Evolutionary conservation across 2,888 invertebrate species (phyloP).

Genomic region (Sturmia bella): DNA sequence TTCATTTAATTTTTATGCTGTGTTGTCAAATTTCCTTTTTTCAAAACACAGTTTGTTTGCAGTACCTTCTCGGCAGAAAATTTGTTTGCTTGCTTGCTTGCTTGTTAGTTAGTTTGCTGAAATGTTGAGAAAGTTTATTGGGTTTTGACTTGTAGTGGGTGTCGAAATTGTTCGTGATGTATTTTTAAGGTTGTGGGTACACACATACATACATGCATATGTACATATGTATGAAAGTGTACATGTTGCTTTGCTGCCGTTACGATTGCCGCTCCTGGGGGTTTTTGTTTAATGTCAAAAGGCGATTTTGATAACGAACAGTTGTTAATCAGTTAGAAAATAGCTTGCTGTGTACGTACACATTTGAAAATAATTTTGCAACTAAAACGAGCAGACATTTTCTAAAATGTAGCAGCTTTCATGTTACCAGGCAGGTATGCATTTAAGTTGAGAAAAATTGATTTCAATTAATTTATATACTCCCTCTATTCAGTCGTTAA

Average conservation of each 20-base stretch:
- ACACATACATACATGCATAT: neutral
- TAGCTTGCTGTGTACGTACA: neutral
- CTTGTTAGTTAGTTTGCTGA: conserved; percentile 37
- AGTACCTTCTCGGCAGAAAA: neutral
- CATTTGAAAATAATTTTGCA: neutral
- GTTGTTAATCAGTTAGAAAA: conserved; percentile 56
- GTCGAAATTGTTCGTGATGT: conserved; percentile 43
- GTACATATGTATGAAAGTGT: neutral
- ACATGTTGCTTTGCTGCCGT: conserved; percentile 15
- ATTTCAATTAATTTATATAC: neutral
- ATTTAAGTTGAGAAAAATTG: neutral
- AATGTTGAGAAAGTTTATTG: conserved; percentile 50
- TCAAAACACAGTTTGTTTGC: conserved; percentile 45
- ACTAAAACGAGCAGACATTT: too few relatives aligned
- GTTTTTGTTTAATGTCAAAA: conserved; percentile 53
- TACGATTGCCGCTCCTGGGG: conserved; percentile 10
- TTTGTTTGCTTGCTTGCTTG: conserved; percentile 6
- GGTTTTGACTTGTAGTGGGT: conserved; percentile 65
- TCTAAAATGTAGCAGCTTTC: neutral
- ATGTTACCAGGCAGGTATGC: neutral
- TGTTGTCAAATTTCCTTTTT: conserved; percentile 67
- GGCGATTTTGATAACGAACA: conserved; percentile 50
- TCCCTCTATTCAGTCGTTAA: too few relatives aligned
- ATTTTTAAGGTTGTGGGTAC: too few relatives aligned
- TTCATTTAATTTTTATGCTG: conserved; percentile 47